A percentile compares a stretch with the other conserved stretches of the same genome.
Conservation (phyloP, 2,888 invertebrate species). For the Diadegma fenestrale region DNA sequence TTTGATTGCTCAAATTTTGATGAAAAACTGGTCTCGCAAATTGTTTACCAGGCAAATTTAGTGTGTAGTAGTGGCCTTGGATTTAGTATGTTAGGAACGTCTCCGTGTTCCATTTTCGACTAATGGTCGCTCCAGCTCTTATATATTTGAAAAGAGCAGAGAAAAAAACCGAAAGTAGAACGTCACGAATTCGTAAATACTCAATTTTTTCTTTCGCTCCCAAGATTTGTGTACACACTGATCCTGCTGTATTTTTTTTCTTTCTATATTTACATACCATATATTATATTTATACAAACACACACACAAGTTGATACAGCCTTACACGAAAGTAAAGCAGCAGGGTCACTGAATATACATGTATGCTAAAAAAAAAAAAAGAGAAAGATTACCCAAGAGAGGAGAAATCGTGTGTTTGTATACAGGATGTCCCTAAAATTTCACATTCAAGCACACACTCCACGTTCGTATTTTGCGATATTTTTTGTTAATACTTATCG, state of each 20-base stretch:
- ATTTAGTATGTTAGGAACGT: too few species aligned
- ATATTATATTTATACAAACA: constrained; percentile 9
- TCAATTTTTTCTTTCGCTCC: constrained; percentile 1
- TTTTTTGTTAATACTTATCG: not conserved
- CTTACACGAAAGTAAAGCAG: not conserved
- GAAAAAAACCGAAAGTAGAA: constrained; percentile 2
- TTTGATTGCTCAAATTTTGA: not conserved
- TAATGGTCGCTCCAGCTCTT: not conserved
- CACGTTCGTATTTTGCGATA: not conserved
- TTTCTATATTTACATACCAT: constrained; percentile 7
- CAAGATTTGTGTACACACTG: not conserved
- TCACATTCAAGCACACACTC: too few species aligned
- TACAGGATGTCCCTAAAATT: not conserved
- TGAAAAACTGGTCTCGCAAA: not conserved
- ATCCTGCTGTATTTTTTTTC: constrained; percentile 3
- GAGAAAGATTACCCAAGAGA: not conserved
- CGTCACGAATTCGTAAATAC: constrained; percentile 13
- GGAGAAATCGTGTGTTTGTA: not conserved
- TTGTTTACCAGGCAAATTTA: not conserved
- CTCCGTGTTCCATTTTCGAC: not conserved
- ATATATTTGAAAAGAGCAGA: not conserved
- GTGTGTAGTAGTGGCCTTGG: not conserved
- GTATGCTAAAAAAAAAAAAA: not conserved
- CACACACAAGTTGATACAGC: not conserved
- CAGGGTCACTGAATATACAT: not conserved